Base-by-base conservation (phyloP, 1,140 invertebrate genomes). In the Maniola jurtina region DNA sequence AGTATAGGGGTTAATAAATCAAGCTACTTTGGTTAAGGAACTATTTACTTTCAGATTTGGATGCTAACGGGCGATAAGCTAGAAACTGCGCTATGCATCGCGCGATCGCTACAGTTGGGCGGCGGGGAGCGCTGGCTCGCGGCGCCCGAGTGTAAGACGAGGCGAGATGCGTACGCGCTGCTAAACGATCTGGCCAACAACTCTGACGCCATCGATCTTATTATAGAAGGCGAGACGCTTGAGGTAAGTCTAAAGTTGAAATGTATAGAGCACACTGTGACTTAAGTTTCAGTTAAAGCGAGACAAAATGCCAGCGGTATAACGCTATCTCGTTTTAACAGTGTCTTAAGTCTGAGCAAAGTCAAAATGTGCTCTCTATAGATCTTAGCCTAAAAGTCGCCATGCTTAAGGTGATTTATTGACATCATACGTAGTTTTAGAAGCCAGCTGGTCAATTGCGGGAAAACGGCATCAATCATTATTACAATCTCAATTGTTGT, bases 11-110 rank as follows among this genome's bases (percentile, higher is more conserved):
- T n/a, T n/a, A n/a, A n/a, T n/a, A n/a, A n/a, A n/a, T n/a, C n/a
- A n/a, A 6, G 38, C 38, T 7, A 38, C 6, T 9, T 38, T 2
- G n/a, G 5, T 47, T 6, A 14, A n/a, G 11, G 11, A 13, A 47
- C 15, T 33, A 34, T 15, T n/a, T 52, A 34, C 35, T 9, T 47
- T 8, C 56, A 96, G 94, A 96, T 99, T 50, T 99, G 99, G 99
- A 99, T 99, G 99, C 92, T 99, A 67, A 99, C 99, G 0, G 99
- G 99, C 48, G 99, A 99, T 86, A 99, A 99, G 91, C 84, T 99
- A 58, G 99, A 99, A 92, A 99, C 99, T 0, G 99, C 99, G 11
- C 97, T 97, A 33, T 99, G 98, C 85, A 99, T 99, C 81, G 98
- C 99, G 1, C 99, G 99, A 86, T 99, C 97, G 75, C 98, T 98